Percentiles rank a stretch among this genome's conserved stretches.
Evolutionary conservation across 2,113 vertebrate genomes (phyloP).

Genomic region (Pseudopodoces humilis): DNA sequence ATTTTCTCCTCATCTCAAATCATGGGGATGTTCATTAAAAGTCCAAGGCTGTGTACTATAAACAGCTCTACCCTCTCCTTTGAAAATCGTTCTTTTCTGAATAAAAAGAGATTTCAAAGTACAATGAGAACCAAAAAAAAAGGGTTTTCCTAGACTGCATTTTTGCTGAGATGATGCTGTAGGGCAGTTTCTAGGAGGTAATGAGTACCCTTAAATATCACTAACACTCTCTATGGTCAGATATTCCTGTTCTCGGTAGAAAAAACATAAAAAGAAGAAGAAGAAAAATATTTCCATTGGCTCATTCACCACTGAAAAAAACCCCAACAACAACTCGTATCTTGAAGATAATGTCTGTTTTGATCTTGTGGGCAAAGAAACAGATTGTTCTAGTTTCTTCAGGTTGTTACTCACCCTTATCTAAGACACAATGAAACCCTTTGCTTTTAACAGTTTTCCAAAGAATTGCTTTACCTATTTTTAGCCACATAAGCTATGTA

Average conservation of each 20-base stretch:
- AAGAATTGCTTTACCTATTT: constrained; percentile 56
- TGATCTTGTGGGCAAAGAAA: constrained; percentile 48
- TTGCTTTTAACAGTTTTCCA: constrained; percentile 48
- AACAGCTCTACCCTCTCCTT: neutral
- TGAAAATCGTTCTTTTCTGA: neutral
- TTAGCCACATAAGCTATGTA: constrained; percentile 6
- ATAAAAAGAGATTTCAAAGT: constrained; percentile 5
- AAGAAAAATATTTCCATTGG: constrained; percentile 41
- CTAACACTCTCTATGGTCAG: neutral
- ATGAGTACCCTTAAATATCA: neutral
- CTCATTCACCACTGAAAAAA: constrained; percentile 25
- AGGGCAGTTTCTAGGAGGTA: neutral
- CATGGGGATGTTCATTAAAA: neutral
- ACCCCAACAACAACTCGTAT: neutral
- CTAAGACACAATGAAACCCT: constrained; percentile 51
- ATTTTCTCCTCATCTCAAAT: constrained; percentile 7
- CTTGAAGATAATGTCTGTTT: constrained; percentile 53
- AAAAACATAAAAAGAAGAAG: neutral
- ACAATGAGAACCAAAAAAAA: neutral
- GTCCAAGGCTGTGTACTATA: neutral
- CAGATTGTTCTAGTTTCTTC: constrained; percentile 46
- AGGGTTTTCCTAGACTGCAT: neutral
- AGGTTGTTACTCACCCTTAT: constrained; percentile 63
- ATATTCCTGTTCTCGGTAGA: neutral
- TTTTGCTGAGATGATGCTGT: neutral